These are phyloP conservation scores for Diachasmimorpha longicaudata DNA, from an alignment of 1,140 invertebrate species.

Conservation along the genomic window DNA sequence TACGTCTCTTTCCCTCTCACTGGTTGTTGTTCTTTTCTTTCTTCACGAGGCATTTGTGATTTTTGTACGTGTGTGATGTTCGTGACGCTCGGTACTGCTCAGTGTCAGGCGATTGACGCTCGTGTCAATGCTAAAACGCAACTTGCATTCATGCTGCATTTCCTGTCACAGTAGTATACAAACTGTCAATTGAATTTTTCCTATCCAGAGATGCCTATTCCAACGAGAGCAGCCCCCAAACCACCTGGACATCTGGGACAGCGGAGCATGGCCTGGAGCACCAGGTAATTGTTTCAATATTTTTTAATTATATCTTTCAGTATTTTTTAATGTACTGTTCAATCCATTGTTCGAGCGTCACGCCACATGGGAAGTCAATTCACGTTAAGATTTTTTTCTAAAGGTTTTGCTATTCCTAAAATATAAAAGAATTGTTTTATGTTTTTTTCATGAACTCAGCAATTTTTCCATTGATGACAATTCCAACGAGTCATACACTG, in stretches of 20 bases:
- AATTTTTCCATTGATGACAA: no score
- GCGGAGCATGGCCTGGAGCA: slow-evolving; percentile 45
- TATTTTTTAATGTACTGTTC: neutral
- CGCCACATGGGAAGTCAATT: neutral
- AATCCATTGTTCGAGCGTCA: no score
- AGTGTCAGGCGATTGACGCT: slow-evolving; percentile 41
- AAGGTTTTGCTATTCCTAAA: no score
- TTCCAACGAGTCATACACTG: no score
- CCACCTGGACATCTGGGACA: slow-evolving; percentile 42
- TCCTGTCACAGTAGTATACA: neutral
- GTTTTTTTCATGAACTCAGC: no score
- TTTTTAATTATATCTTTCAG: neutral
- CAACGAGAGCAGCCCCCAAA: slow-evolving; percentile 53
- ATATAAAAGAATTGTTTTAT: no score
- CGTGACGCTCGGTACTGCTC: slow-evolving; percentile 30
- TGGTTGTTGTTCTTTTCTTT: slow-evolving; percentile 1
- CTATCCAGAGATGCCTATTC: slow-evolving; percentile 51
- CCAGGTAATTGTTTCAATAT: slow-evolving; percentile 40
- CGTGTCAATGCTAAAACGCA: slow-evolving; percentile 25
- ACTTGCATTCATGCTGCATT: slow-evolving; percentile 12
- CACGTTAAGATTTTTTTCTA: neutral
- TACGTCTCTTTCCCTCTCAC: neutral
- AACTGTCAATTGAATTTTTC: slow-evolving; percentile 19
- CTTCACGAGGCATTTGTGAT: neutral
- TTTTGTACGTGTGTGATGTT: slow-evolving; percentile 13